Conservation (phyloP, 2,888 invertebrate genomes). For the Mythimna lalbum region DNA sequence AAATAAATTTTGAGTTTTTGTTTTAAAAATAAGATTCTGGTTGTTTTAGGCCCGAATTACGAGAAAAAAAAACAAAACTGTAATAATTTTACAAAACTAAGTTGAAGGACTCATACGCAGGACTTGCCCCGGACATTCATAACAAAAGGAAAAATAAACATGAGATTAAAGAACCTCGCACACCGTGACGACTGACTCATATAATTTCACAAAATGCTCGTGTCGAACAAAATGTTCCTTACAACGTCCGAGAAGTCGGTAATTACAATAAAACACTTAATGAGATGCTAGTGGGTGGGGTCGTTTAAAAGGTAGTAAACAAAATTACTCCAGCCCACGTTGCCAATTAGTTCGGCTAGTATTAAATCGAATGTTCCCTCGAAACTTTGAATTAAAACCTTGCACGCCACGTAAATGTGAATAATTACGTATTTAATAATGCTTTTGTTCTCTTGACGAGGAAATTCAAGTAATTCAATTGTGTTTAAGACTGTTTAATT, state of each 20-base stretch:
- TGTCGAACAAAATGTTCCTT: slow-evolving; percentile 66
- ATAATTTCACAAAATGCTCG: slow-evolving; percentile 67
- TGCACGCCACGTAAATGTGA: slow-evolving; percentile 89
- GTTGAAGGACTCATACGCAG: slow-evolving; percentile 23
- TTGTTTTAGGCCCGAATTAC: no score
- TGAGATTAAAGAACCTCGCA: slow-evolving; percentile 56
- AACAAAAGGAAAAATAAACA: slow-evolving; percentile 62
- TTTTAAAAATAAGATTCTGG: no score
- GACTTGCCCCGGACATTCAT: slow-evolving; percentile 32
- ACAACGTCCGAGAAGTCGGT: slow-evolving; percentile 69
- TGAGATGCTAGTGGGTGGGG: slow-evolving; percentile 85
- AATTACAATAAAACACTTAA: slow-evolving; percentile 77
- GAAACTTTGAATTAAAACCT: slow-evolving; percentile 81
- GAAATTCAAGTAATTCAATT: slow-evolving; percentile 91
- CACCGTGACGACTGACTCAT: slow-evolving; percentile 67
- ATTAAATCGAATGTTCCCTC: slow-evolving; percentile 87
- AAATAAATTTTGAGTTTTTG: no score
- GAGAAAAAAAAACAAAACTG: neutral
- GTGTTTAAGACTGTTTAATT: slow-evolving; percentile 89
- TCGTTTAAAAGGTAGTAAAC: slow-evolving; percentile 90
- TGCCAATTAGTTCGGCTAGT: slow-evolving; percentile 90
- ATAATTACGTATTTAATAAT: slow-evolving; percentile 91
- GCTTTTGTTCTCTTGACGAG: slow-evolving; percentile 90
- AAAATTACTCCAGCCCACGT: slow-evolving; percentile 89
- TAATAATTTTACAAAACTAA: neutral